phyloP scores from a whole-genome alignment of 2,797 vertebrate genomes.

The Centroberyx gerrardi region DNA sequence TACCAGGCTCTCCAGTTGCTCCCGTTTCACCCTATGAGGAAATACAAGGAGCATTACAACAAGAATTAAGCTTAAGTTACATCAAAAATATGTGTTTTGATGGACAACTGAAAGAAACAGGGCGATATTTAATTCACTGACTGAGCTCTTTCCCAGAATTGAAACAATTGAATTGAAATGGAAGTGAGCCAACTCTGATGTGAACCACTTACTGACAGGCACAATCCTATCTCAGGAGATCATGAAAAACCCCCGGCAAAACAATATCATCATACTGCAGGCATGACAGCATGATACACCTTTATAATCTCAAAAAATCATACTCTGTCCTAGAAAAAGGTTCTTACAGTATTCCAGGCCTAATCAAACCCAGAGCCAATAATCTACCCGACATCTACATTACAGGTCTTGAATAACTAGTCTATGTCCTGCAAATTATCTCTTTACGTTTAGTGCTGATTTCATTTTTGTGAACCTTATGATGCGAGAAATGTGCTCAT shows the following conservation, averaged over 20 bases:
- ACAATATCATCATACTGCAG: background rate
- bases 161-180: constrained; percentile 10
- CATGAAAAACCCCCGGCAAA: constrained; percentile 7
- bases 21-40: constrained; percentile 83
- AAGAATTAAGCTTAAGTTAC: background rate
- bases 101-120: constrained; percentile 1
- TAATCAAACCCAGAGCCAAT: too few species aligned
- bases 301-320: background rate
- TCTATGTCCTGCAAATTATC: constrained; percentile 11
- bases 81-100: background rate
- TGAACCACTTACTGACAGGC: background rate
- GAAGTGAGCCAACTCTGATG: constrained; percentile 7
- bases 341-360: background rate
- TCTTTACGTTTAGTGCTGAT: too few species aligned
- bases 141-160: background rate
- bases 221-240: background rate
- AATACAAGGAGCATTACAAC: constrained; percentile 11
- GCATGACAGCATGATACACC: background rate
- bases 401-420: background rate
- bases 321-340: too few species aligned
- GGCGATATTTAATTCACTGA: constrained; percentile 2
- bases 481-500: too few species aligned
- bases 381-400: background rate
- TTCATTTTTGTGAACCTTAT: too few species aligned
- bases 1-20: constrained; percentile 78